Conservation (phyloP, 1,140 invertebrate species). For the Conus ventricosus region DNA sequence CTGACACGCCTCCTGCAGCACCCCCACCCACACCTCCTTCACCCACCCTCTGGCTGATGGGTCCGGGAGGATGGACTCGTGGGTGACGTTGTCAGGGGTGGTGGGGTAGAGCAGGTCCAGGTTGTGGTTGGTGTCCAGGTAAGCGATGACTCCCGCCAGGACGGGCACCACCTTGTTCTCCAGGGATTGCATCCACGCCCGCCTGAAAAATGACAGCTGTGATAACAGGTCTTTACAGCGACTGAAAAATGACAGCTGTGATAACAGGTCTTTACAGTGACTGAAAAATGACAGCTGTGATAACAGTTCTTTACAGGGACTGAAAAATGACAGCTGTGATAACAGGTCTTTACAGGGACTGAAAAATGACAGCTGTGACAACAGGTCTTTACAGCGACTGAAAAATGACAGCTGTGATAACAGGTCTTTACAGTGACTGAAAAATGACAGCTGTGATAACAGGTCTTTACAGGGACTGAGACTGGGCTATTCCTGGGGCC, state of each 20-base stretch:
- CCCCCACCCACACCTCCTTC: conserved; percentile 5
- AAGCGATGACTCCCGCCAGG: conserved; percentile 59
- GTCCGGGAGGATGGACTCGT: neutral
- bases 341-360: neutral
- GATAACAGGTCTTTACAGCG: neutral
- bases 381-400: no score
- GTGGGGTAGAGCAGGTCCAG: conserved; percentile 51
- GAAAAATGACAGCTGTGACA: no score
- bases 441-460: no score
- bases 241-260: no score
- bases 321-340: neutral
- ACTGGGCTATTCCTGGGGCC: no score
- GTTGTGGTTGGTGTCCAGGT: conserved; percentile 60
- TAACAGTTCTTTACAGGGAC: neutral
- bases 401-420: no score
- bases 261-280: no score
- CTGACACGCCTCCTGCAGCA: conserved; percentile 1
- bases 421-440: no score
- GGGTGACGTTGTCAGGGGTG: neutral
- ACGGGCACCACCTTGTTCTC: conserved; percentile 59
- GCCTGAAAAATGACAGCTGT: conserved; percentile 30
- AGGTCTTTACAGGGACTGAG: no score
- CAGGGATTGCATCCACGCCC: conserved; percentile 49
- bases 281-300: no score
- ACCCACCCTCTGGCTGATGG: conserved; percentile 8